Evolutionary conservation across 1,140 invertebrate genomes (phyloP), one percentile per base, ranked within the genome.

Genomic region (Megalopta genalis): DNA sequence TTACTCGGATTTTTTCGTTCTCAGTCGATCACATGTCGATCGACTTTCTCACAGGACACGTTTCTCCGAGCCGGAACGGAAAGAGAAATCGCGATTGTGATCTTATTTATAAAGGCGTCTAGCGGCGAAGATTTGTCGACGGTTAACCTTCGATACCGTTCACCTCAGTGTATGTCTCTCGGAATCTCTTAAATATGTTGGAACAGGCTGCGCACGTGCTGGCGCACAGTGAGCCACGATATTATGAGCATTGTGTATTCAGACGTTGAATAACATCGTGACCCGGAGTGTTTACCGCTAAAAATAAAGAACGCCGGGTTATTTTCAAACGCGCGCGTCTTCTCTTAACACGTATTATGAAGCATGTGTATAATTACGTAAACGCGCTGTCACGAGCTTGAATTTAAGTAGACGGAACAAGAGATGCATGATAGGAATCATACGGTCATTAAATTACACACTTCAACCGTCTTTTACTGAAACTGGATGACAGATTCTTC

Each of bases 241-340:
- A 18, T 65, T n/a, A 32, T 9, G 23, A 5, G 8, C 54, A 21
- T 42, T 9, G 37, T n/a, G 49, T 37, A 73, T 72, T 27, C 68
- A 27, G 14, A 32, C 23, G 71, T 71, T 39, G 42, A 49, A 69
- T 71, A 81, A 71, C 37, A 59, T 9, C 21, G 16, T 32, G 70
- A 32, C 32, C 37, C 63, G 75, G 49, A 74, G 25, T 46, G 63
- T 60, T 74, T 82, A 65, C 0, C 12, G 27, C 65, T 80, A 82
- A 85, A 90, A 89, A 90, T 90, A 90, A 87, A 85, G 78, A 71
- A 80, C 78, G 10, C 73, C 69, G 49, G 52, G 59, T 39, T 90
- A 90, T 90, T 90, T 90, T 83, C 75, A 80, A 86, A 83, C 70
- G 12, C 67, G 80, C 18, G 59, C 60, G 59, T 78, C 12, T 27